Base-by-base conservation (phyloP, 2,888 invertebrate species). In the Steinernema hermaphroditum region DNA sequence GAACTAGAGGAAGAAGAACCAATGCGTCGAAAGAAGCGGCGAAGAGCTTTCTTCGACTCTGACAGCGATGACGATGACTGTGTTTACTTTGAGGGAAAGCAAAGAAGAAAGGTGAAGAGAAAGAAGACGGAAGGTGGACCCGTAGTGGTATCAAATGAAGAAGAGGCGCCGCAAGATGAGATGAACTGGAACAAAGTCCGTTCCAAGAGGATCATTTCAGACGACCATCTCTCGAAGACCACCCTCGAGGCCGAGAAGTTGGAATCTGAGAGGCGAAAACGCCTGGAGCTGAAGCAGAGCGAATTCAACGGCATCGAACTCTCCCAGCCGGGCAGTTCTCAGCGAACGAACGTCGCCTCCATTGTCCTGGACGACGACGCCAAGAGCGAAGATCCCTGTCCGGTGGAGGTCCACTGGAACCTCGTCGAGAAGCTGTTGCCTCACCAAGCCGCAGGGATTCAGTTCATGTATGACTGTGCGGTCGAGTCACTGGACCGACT, bases 171-270 rank as follows among this genome's bases (percentile, higher is more conserved):
- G 6, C 4, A 19, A 16, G 22, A 46, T 19, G 46, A 46, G n/a
- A 19, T 16, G 46, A 19, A 19, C 22, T 46, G 46, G 46, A 19
- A 16, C 9, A 16, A 46, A 16, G 16, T 46, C 16, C 43, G 43
- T 12, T 41, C 43, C 43, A 41, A 16, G 43, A 46, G 16, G 46
- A 46, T 46, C 16, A 46, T 46, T 6, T 46, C 46, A 16, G 46
- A 46, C 22, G 46, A 4, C 22, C 4, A 46, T 4, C 22, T 46
- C 6, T 16, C 46, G 9, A 4, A 46, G 46, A 6, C 46, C 9
- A 97, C 97, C 0, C 92, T 92, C 87, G 91, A 91, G 85, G 97
- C 97, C 0, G 93, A 93, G 46, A 91, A 92, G 76, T 92, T 93
- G 77, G 98, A 98, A 72, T 92, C 92, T 80, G 94, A 94, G 83